Percentiles rank a stretch among this genome's conserved stretches.
phyloP scores from a whole-genome alignment of 2,113 vertebrate genomes.

The Pandion haliaetus region DNA sequence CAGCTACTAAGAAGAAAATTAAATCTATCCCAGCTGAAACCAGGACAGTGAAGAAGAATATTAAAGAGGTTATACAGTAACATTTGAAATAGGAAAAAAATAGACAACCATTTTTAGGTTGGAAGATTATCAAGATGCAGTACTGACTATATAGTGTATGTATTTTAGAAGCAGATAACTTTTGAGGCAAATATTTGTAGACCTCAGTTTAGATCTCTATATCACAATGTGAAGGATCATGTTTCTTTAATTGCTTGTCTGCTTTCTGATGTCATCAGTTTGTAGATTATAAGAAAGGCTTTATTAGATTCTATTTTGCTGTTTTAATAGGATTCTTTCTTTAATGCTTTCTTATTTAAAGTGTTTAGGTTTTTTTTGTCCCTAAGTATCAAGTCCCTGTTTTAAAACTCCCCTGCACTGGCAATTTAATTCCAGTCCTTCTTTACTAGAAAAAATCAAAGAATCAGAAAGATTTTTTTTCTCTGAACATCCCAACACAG shows the following conservation, averaged over 20 bases:
- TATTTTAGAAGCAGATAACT: not conserved
- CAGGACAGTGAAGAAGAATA: not conserved
- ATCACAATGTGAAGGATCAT: not conserved
- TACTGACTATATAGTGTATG: rapidly evolving
- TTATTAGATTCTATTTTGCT: not conserved
- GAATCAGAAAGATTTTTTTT: not conserved
- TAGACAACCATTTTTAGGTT: not conserved
- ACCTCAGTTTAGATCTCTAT: not conserved
- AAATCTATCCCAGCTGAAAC: too few relatives aligned
- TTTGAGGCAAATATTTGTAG: not conserved
- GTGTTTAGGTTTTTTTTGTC: not conserved
- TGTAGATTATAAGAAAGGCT: not conserved
- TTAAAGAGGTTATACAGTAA: not conserved
- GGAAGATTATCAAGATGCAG: not conserved
- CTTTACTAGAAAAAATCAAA: not conserved
- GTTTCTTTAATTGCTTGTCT: not conserved
- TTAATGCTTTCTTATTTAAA: not conserved
- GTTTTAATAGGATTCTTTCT: not conserved
- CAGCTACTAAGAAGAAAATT: too few relatives aligned
- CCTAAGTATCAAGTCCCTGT: not conserved
- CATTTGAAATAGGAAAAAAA: not conserved
- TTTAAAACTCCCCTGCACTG: not conserved
- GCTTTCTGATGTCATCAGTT: not conserved
- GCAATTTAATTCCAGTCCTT: not conserved
- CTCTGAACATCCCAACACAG: not conserved